These are phyloP conservation scores for Polydrusus pterygomalis DNA, from an alignment of 2,888 invertebrate genomes.

Conservation along the genomic window DNA sequence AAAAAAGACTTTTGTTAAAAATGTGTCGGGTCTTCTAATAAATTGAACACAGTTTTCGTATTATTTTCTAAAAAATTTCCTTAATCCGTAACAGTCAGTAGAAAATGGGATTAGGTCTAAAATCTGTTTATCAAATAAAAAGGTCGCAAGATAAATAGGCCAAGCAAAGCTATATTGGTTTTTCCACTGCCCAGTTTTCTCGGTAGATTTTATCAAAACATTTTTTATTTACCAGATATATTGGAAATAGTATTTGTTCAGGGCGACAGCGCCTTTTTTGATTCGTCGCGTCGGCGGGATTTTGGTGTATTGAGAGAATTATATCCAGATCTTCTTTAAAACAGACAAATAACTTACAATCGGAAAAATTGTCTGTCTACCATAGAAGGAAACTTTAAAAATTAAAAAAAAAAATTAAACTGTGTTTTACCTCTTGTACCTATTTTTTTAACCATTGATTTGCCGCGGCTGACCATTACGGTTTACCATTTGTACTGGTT, in stretches of 20 bases:
- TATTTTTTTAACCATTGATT: no score
- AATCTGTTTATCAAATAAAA: constrained; percentile 37
- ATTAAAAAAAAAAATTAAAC: no score
- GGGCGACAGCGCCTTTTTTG: neutral
- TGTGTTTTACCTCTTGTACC: no score
- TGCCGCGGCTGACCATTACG: no score
- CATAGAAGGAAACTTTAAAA: no score
- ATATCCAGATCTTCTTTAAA: no score
- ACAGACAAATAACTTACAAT: no score
- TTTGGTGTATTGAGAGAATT: no score
- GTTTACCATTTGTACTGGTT: no score
- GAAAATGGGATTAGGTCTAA: constrained; percentile 14
- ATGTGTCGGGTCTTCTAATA: neutral
- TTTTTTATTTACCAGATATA: constrained; percentile 1
- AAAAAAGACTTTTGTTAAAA: neutral
- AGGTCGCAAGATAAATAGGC: constrained; percentile 33
- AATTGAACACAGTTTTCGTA: neutral
- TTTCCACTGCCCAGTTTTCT: constrained; percentile 27
- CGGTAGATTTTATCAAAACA: constrained; percentile 9
- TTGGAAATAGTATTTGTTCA: constrained; percentile 2
- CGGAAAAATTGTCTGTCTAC: no score
- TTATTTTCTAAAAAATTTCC: neutral
- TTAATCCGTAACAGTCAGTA: constrained; percentile 19
- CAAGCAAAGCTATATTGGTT: constrained; percentile 30
- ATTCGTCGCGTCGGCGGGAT: neutral